Evolutionary conservation across 2,888 invertebrate species (phyloP).

Genomic region (Amphipoea lucens): DNA sequence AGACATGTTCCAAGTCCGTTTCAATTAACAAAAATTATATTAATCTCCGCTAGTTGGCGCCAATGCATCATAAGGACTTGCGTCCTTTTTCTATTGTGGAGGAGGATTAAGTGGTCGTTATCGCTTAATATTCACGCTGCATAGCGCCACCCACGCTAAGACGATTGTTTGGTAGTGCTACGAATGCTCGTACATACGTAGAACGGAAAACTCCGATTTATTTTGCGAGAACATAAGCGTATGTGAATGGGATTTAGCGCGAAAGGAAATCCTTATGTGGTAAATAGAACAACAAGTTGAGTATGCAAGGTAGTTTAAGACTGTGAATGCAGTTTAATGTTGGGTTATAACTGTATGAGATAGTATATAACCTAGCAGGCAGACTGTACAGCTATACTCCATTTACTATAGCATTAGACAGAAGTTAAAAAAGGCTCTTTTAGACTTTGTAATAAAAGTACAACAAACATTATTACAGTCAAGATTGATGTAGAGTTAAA

Average conservation of each 20-base stretch:
- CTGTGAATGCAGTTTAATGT: constrained; percentile 17
- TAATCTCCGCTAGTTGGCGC: constrained; percentile 84
- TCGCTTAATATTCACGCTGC: constrained; percentile 62
- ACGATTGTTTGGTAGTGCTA: constrained; percentile 37
- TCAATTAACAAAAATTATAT: constrained; percentile 87
- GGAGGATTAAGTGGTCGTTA: constrained; percentile 56
- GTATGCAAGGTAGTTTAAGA: background rate
- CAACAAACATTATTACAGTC: too few relatives aligned
- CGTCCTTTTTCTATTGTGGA: constrained; percentile 44
- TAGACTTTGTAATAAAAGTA: too few relatives aligned
- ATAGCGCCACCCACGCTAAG: constrained; percentile 56
- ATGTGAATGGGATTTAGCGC: constrained; percentile 29
- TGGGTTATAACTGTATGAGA: constrained; percentile 3
- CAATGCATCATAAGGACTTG: constrained; percentile 69
- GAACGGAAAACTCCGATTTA: constrained; percentile 53
- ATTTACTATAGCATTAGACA: too few relatives aligned
- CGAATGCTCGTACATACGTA: constrained; percentile 20
- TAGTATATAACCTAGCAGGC: constrained; percentile 1
- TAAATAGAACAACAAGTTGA: constrained; percentile 42
- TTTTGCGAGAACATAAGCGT: constrained; percentile 35
- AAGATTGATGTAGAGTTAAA: too few relatives aligned
- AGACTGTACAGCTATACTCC: background rate
- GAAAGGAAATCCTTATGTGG: constrained; percentile 54
- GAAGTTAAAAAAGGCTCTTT: too few relatives aligned
- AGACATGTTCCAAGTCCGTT: constrained; percentile 79